A percentile compares a stretch with the other conserved stretches of the same genome.
phyloP scores from a whole-genome alignment of 2,888 invertebrate species.

The Caenorhabditis afra region DNA sequence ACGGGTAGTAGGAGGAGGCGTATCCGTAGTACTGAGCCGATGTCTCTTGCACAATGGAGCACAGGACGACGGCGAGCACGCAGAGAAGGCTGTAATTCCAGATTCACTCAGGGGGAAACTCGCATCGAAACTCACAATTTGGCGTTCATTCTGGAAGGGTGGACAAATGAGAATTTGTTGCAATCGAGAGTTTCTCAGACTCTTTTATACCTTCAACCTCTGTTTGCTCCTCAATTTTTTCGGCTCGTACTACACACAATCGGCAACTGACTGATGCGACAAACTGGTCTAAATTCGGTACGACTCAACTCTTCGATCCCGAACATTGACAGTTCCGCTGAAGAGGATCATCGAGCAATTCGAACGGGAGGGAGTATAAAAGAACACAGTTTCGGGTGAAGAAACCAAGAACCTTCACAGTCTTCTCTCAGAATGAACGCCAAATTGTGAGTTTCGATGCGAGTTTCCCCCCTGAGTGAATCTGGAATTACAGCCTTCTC shows the following conservation, averaged over 20 bases:
- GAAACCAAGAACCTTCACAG: not conserved
- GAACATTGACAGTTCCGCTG: not conserved
- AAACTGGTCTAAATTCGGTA: too few relatives aligned
- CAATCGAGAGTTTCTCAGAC: not conserved
- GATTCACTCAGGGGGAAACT: not conserved
- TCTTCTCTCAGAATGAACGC: constrained; percentile 10
- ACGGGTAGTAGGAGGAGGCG: constrained; percentile 41
- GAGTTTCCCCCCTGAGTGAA: not conserved
- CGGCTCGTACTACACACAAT: too few relatives aligned
- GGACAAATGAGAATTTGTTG: constrained; percentile 1
- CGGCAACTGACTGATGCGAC: too few relatives aligned
- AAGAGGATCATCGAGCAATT: constrained; percentile 6
- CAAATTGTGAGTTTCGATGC: constrained; percentile 11
- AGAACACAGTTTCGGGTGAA: not conserved
- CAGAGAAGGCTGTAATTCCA: constrained; percentile 41
- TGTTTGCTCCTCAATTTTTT: constrained; percentile 29
- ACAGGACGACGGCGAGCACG: constrained; percentile 43
- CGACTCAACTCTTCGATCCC: too few relatives aligned
- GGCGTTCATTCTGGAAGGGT: constrained; percentile 15
- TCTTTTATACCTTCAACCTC: not conserved
- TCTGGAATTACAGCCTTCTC: constrained; percentile 12
- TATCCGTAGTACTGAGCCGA: constrained; percentile 45
- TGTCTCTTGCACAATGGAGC: constrained; percentile 42
- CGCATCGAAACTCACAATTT: constrained; percentile 7
- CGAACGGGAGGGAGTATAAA: not conserved